Evolutionary conservation across 2,113 vertebrate genomes (phyloP), one percentile per base, ranked within the genome.

Genomic region (Egretta garzetta): DNA sequence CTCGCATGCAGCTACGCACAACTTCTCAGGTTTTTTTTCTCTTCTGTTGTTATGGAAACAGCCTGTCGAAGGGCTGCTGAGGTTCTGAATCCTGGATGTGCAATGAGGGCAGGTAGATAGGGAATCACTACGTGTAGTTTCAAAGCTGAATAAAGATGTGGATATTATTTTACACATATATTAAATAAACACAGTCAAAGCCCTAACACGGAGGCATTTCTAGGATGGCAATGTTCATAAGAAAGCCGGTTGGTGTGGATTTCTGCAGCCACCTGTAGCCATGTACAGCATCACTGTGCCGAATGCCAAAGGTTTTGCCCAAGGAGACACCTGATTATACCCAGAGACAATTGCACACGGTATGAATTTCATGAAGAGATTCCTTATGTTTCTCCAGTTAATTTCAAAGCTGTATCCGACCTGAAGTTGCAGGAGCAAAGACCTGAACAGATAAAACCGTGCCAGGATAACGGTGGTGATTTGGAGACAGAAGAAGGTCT

Each of bases 1-100:
- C 33, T 53, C n/a, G 41, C 24, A 21, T 2, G 9, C 37, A 71
- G 80, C 6, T 45, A 15, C 7, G 0, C 10, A 74, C 41, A 11
- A 3, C 7, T 89, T 30, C 30, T 49, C 80, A 32, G 68, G 3
- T 3, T 10, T 80, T 74, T 74, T 23, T 49, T 7, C 60, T 89
- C 30, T 74, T 80, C 80, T 91, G 96, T 95, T 94, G 92, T 97
- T 96, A 97, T 93, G 94, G 92, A 92, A 97, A 95, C 92, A 72
- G 74, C 56, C 77, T 87, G 94, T 43, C 9, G 22, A 91, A 94
- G 55, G 52, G 80, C 55, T 93, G 92, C 90, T 12, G 87, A 66
- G 53, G 49, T 90, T 13, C 86, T n/a, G 81, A 87, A 93, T 90
- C n/a, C 85, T 67, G 85, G 52, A 21, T 88, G 56, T 56, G 81